These are phyloP conservation scores for Cataglyphis livida DNA, from an alignment of 2,888 invertebrate genomes.

Conservation along the genomic window DNA sequence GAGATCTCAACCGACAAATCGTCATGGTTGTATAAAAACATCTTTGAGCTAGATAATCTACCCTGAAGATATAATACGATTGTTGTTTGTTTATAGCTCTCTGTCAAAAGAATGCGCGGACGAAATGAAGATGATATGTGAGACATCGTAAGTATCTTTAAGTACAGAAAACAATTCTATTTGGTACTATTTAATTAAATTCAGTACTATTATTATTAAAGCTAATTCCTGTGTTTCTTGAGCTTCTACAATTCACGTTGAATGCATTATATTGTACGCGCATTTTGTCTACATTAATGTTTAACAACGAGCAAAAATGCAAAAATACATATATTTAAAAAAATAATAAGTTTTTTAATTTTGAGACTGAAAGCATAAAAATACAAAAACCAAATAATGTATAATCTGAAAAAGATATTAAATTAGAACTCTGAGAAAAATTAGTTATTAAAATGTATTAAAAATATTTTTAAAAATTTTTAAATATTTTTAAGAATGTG, in stretches of 20 bases:
- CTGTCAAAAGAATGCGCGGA: neutral
- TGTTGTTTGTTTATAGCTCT: slow-evolving; percentile 14
- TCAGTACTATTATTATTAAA: slow-evolving; percentile 16
- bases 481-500: neutral
- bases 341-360: neutral
- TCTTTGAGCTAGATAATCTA: neutral
- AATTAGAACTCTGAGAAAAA: neutral
- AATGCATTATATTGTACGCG: neutral
- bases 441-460: neutral
- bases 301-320: neutral
- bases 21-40: neutral
- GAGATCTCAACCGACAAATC: slow-evolving; percentile 11
- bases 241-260: neutral
- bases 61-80: slow-evolving; percentile 2
- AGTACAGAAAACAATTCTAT: neutral
- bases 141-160: neutral
- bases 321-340: neutral
- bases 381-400: neutral
- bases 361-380: neutral
- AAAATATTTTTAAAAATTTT: neutral
- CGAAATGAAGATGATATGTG: neutral
- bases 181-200: slow-evolving; percentile 40
- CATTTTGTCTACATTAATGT: neutral
- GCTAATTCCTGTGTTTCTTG: slow-evolving; percentile 3
- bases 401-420: neutral